These are phyloP conservation scores for Pedetes capensis DNA, from an alignment of 2,113 vertebrate genomes.

Conservation along the genomic window DNA sequence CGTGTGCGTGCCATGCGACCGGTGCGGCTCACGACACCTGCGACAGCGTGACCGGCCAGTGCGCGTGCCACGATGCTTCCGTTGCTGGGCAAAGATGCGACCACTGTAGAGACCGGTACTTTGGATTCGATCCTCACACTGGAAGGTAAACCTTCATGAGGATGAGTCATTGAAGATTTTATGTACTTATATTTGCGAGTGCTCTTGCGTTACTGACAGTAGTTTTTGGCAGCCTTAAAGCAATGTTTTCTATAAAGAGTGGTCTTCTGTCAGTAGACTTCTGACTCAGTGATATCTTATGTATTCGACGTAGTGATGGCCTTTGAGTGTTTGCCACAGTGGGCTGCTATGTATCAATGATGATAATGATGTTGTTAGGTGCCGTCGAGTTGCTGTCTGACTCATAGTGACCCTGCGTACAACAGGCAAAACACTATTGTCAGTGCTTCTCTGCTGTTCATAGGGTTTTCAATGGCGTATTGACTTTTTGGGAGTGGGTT, in stretches of 20 bases:
- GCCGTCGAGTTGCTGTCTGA: no score
- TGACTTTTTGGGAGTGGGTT: no score
- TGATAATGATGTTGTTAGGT: no score
- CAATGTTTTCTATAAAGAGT: not conserved
- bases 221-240: not conserved
- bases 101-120: slow-evolving; percentile 87
- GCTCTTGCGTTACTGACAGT: not conserved
- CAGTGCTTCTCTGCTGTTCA: no score
- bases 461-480: no score
- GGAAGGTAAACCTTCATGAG: slow-evolving; percentile 86
- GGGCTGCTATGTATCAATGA: not conserved
- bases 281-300: not conserved
- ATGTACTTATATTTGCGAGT: not conserved
- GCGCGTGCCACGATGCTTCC: slow-evolving; percentile 86
- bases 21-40: slow-evolving; percentile 86
- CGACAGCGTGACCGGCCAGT: slow-evolving; percentile 86
- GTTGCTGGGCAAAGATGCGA: slow-evolving; percentile 88
- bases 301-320: not conserved
- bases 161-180: not conserved
- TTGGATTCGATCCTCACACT: slow-evolving; percentile 88
- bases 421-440: no score
- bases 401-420: no score
- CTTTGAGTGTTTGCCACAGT: not conserved
- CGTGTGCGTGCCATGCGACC: slow-evolving; percentile 88
- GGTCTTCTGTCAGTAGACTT: not conserved